Percentiles rank a stretch among this genome's conserved stretches.
Evolutionary conservation across 2,888 invertebrate species (phyloP).

Genomic region (Drosophila planitibia): DNA sequence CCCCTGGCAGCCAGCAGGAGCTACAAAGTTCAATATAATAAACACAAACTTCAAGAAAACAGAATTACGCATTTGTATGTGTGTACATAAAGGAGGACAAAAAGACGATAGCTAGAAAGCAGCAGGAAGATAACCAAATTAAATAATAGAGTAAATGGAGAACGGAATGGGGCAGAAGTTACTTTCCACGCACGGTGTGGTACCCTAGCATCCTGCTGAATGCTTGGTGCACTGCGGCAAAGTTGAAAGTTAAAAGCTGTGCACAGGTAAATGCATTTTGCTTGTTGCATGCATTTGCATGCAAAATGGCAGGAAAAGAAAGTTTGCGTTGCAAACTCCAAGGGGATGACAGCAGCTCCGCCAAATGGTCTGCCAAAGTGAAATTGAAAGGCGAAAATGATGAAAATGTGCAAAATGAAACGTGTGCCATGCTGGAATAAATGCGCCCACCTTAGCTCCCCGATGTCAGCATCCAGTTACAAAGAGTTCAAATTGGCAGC

Average conservation of each 20-base stretch:
- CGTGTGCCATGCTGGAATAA: conserved; percentile 47
- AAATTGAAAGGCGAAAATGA: conserved; percentile 77
- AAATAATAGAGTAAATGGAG: conserved; percentile 73
- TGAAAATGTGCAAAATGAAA: conserved; percentile 76
- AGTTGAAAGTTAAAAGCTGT: conserved; percentile 41
- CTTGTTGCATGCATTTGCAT: conserved; percentile 72
- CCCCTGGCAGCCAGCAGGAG: conserved; percentile 48
- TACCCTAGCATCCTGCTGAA: conserved; percentile 12
- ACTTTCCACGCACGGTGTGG: conserved; percentile 4
- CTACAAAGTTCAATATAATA: conserved; percentile 74
- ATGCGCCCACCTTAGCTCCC: conserved; percentile 19
- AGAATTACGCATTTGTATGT: conserved; percentile 31
- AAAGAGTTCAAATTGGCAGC: conserved; percentile 58
- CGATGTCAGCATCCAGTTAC: conserved; percentile 47
- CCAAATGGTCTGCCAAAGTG: conserved; percentile 64
- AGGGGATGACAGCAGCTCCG: conserved; percentile 25
- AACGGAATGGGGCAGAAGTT: neutral
- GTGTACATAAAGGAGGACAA: neutral
- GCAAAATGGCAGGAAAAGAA: conserved; percentile 63
- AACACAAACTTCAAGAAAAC: conserved; percentile 68
- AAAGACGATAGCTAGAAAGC: conserved; percentile 16
- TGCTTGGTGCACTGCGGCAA: conserved; percentile 23
- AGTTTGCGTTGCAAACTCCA: conserved; percentile 56
- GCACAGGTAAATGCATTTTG: conserved; percentile 74
- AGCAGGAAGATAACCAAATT: conserved; percentile 66